Evolutionary conservation across 2,888 invertebrate genomes (phyloP).

Genomic region (Perizoma affinitatum): DNA sequence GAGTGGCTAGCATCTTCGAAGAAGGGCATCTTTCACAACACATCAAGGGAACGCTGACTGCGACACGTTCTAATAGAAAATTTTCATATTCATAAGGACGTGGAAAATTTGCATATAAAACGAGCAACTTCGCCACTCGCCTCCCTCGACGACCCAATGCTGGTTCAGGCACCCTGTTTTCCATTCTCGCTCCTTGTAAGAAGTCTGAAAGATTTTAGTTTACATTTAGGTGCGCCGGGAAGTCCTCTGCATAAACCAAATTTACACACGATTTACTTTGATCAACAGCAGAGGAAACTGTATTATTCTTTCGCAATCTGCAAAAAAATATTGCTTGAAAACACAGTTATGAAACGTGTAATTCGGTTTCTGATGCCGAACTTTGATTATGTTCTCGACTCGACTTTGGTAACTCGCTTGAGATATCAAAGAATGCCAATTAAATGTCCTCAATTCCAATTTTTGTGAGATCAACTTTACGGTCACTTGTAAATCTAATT

Average conservation of each 20-base stretch:
- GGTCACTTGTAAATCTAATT: slow-evolving; percentile 36
- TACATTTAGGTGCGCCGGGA: slow-evolving; percentile 47
- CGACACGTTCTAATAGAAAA: slow-evolving; percentile 83
- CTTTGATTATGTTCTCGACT: slow-evolving; percentile 65
- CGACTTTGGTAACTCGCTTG: slow-evolving; percentile 56
- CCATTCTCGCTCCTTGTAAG: slow-evolving; percentile 69
- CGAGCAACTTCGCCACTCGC: slow-evolving; percentile 70
- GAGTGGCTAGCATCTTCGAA: slow-evolving; percentile 60
- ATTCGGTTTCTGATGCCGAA: slow-evolving; percentile 46
- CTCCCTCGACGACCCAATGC: slow-evolving; percentile 54
- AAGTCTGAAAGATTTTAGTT: slow-evolving; percentile 58
- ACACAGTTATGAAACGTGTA: slow-evolving; percentile 15
- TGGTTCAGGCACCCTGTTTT: slow-evolving; percentile 69
- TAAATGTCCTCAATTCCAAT: slow-evolving; percentile 34
- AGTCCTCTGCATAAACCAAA: slow-evolving; percentile 41
- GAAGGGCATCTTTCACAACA: slow-evolving; percentile 61
- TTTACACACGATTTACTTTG: slow-evolving; percentile 37
- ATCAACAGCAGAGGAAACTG: not conserved
- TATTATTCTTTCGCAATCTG: not conserved
- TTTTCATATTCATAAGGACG: slow-evolving; percentile 84
- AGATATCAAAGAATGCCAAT: slow-evolving; percentile 48
- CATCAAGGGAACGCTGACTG: slow-evolving; percentile 77
- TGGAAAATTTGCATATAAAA: slow-evolving; percentile 82
- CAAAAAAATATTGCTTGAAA: not conserved
- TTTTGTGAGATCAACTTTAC: slow-evolving; percentile 30